Evolutionary conservation across 2,113 vertebrate species (phyloP).

Genomic region (Paedocypris sp.): DNA sequence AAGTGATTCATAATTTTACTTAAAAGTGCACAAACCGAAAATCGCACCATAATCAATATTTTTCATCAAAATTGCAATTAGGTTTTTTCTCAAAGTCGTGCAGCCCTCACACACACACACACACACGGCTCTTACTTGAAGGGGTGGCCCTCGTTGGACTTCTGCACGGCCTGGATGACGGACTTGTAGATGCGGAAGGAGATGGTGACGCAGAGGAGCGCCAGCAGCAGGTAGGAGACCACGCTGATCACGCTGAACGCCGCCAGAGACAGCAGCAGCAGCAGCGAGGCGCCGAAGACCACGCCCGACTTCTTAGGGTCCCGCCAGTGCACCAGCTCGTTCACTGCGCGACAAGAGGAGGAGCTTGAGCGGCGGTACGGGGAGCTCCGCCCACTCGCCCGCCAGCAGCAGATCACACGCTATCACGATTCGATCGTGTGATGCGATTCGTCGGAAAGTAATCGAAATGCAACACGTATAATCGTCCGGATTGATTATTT

Average conservation of each 20-base stretch:
- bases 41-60: too few species aligned
- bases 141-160: slow-evolving; percentile 80
- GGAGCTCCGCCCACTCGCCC: too few species aligned
- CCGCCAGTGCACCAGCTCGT: slow-evolving; percentile 79
- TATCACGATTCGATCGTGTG: too few species aligned
- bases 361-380: too few species aligned
- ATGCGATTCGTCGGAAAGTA: too few species aligned
- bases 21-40: too few species aligned
- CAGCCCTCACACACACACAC: neutral
- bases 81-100: neutral
- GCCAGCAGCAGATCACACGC: too few species aligned
- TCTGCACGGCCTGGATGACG: slow-evolving; percentile 84
- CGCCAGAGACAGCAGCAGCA: slow-evolving; percentile 81
- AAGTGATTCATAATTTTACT: too few species aligned
- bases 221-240: slow-evolving; percentile 78
- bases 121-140: slow-evolving; percentile 69
- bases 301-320: slow-evolving; percentile 78
- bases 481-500: too few species aligned
- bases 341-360: slow-evolving; percentile 52
- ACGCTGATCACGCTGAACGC: slow-evolving; percentile 88
- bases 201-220: slow-evolving; percentile 86
- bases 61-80: neutral
- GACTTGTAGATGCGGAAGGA: slow-evolving; percentile 83
- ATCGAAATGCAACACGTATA: too few species aligned
- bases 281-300: slow-evolving; percentile 73